Conservation (phyloP, 2,888 invertebrate species). For the Pedicia rivosa region DNA sequence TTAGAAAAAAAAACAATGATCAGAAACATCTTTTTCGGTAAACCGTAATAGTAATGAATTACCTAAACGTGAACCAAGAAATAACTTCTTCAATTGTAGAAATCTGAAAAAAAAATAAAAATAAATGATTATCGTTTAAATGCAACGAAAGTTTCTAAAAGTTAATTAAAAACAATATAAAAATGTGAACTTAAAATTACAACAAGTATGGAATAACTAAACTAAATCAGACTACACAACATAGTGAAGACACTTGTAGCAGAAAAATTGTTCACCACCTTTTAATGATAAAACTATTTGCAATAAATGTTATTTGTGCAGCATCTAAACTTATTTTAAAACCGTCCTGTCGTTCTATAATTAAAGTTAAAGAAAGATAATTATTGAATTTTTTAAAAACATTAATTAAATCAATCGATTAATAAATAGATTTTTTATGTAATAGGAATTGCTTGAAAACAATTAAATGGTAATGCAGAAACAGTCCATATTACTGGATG, state of each 20-base stretch:
- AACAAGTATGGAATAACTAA: no score
- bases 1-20: no score
- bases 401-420: not conserved
- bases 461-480: conserved; percentile 85
- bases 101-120: conserved; percentile 38
- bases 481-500: conserved; percentile 98
- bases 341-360: conserved; percentile 69
- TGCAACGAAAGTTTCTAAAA: conserved; percentile 7
- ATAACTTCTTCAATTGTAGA: conserved; percentile 87
- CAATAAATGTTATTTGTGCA: conserved; percentile 70
- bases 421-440: conserved; percentile 29
- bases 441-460: conserved; percentile 69
- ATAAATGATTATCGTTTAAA: conserved; percentile 4
- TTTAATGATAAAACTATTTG: conserved; percentile 77
- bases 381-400: conserved; percentile 6
- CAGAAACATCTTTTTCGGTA: conserved; percentile 77
- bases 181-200: no score
- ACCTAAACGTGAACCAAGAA: conserved; percentile 89
- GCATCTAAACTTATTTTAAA: conserved; percentile 82
- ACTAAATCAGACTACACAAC: conserved; percentile 58
- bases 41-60: conserved; percentile 87
- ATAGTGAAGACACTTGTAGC: conserved; percentile 91
- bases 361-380: conserved; percentile 12
- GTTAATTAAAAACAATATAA: no score
- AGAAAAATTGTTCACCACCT: conserved; percentile 82